These are phyloP conservation scores for Scrobipalpa costella DNA, from an alignment of 2,888 invertebrate genomes.

Conservation along the genomic window DNA sequence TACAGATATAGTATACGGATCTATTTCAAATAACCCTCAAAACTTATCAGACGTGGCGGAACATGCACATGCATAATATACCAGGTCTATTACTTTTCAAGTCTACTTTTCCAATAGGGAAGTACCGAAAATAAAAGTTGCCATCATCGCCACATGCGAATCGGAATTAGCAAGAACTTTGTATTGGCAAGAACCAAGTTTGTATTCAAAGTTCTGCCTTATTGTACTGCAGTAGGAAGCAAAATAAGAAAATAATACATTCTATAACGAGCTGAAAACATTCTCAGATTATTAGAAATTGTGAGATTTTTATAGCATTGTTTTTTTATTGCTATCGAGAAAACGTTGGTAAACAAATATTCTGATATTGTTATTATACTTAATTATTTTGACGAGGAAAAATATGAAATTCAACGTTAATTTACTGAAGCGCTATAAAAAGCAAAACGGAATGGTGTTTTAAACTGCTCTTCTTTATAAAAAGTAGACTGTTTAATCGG, in stretches of 20 bases:
- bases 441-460: no score
- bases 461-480: not conserved
- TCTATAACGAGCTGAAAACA: no score
- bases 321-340: not conserved
- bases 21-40: no score
- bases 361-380: no score
- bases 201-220: constrained; percentile 48
- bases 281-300: not conserved
- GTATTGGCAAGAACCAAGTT: constrained; percentile 46
- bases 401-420: no score
- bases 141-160: constrained; percentile 68
- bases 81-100: constrained; percentile 35
- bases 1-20: no score
- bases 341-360: no score
- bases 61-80: no score
- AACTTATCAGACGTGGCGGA: no score
- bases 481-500: not conserved
- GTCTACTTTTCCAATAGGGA: constrained; percentile 48
- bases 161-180: constrained; percentile 62
- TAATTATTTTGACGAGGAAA: no score
- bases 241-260: not conserved
- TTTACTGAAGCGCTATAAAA: no score
- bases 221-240: constrained; percentile 29
- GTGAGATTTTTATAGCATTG: not conserved
- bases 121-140: constrained; percentile 65